Evolutionary conservation across 2,113 vertebrate genomes (phyloP).

Genomic region (Neogale vison): DNA sequence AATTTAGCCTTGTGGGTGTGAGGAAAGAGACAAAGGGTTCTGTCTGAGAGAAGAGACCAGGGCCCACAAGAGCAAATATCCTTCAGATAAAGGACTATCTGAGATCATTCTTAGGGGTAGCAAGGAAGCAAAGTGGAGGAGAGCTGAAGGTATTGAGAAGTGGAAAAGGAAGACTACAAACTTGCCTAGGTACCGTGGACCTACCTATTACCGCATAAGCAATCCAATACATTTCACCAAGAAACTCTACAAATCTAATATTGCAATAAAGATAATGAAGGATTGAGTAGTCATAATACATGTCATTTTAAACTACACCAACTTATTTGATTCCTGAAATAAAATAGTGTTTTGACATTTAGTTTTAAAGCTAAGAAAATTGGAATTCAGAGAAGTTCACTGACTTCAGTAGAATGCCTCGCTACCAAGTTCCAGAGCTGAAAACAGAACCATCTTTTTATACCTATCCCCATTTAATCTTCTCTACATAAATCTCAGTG

Average conservation of each 20-base stretch:
- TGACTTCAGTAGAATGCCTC: not conserved
- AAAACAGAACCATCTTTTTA: not conserved
- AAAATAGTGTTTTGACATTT: not conserved
- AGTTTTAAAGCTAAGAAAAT: not conserved
- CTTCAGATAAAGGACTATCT: not conserved
- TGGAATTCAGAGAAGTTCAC: not conserved
- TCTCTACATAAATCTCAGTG: not conserved
- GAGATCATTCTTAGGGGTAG: not conserved
- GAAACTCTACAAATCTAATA: not conserved
- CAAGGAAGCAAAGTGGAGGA: not conserved
- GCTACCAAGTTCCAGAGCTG: not conserved
- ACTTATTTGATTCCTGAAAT: not conserved
- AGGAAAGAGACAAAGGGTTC: not conserved
- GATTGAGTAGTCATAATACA: not conserved
- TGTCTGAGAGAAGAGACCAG: not conserved
- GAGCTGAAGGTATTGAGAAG: not conserved
- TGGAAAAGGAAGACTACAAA: not conserved
- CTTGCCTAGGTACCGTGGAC: not conserved
- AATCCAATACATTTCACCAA: not conserved
- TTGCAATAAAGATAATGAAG: not conserved
- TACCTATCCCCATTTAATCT: not conserved
- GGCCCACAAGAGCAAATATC: not conserved
- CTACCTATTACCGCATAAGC: fast-evolving
- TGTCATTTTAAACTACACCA: not conserved
- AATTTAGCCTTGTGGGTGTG: not conserved